Percentiles rank a stretch among this genome's conserved stretches.
phyloP scores from a whole-genome alignment of 2,888 invertebrate species.

The Dione vanillae region DNA sequence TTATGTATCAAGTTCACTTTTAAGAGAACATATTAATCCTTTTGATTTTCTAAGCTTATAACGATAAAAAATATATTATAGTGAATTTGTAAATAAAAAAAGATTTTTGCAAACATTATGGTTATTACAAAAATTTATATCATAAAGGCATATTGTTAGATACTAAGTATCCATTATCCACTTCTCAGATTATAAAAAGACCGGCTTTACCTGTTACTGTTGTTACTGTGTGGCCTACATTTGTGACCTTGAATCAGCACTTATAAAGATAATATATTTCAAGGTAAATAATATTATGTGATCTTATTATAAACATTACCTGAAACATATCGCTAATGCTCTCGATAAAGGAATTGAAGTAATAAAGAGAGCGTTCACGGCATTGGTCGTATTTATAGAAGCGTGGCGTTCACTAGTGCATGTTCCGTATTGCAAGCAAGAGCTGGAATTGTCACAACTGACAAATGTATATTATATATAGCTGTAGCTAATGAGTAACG shows the following conservation, averaged over 20 bases:
- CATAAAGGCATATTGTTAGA: background rate
- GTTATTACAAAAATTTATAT: background rate
- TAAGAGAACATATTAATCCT: background rate
- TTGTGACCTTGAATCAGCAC: slow-evolving; percentile 55
- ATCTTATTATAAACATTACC: slow-evolving; percentile 54
- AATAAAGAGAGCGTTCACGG: slow-evolving; percentile 56
- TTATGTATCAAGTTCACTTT: background rate
- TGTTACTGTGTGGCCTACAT: slow-evolving; percentile 46
- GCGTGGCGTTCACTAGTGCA: slow-evolving; percentile 68
- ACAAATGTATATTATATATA: slow-evolving; percentile 17
- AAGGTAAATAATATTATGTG: slow-evolving; percentile 7
- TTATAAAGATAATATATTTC: slow-evolving; percentile 36
- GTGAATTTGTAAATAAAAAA: too few species aligned
- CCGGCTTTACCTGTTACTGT: slow-evolving; percentile 11
- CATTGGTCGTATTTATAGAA: slow-evolving; percentile 70
- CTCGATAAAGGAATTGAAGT: slow-evolving; percentile 62
- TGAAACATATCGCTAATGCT: slow-evolving; percentile 62
- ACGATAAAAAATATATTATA: too few species aligned
- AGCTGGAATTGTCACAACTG: slow-evolving; percentile 51
- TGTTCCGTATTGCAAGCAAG: slow-evolving; percentile 60
- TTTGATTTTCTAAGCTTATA: background rate
- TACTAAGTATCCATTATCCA: background rate
- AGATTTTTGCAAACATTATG: background rate
- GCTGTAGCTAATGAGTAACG: background rate
- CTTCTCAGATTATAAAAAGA: background rate